phyloP scores from a whole-genome alignment of 2,888 invertebrate species.

The Plagiodera versicolora region DNA sequence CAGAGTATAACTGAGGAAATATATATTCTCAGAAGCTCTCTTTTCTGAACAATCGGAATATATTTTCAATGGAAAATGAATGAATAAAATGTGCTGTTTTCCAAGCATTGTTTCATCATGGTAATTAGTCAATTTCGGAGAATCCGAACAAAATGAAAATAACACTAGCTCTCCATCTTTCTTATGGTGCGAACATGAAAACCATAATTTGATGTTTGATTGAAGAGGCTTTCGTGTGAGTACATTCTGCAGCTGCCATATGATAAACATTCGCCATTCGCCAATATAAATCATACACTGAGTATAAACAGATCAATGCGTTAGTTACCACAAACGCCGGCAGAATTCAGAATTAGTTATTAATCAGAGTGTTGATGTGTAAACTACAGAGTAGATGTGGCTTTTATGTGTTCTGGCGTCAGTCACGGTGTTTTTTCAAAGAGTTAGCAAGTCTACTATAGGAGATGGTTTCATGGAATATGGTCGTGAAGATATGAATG shows the following conservation, averaged over 20 bases:
- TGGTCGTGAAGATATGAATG: too few species aligned
- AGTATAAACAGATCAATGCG: conserved; percentile 13
- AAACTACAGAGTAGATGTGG: conserved; percentile 11
- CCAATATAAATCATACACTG: background rate
- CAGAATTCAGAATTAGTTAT: background rate
- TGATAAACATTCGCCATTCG: conserved; percentile 8
- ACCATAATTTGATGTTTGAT: background rate
- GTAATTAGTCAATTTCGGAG: too few species aligned
- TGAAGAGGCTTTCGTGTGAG: background rate
- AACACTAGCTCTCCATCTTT: too few species aligned
- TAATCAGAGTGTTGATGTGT: conserved; percentile 9
- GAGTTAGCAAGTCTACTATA: background rate
- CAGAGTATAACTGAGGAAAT: too few species aligned
- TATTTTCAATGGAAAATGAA: too few species aligned
- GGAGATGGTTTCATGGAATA: too few species aligned
- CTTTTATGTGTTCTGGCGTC: conserved; percentile 5
- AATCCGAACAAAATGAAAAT: too few species aligned
- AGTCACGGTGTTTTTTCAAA: background rate
- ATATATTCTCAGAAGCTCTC: too few species aligned
- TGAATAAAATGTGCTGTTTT: too few species aligned
- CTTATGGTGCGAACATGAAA: background rate
- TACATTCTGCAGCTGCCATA: background rate
- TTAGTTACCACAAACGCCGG: background rate
- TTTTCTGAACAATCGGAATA: too few species aligned
- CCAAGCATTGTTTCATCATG: too few species aligned